Base-by-base conservation (phyloP, 2,113 vertebrate species). In the Dipodomys ordii region DNA sequence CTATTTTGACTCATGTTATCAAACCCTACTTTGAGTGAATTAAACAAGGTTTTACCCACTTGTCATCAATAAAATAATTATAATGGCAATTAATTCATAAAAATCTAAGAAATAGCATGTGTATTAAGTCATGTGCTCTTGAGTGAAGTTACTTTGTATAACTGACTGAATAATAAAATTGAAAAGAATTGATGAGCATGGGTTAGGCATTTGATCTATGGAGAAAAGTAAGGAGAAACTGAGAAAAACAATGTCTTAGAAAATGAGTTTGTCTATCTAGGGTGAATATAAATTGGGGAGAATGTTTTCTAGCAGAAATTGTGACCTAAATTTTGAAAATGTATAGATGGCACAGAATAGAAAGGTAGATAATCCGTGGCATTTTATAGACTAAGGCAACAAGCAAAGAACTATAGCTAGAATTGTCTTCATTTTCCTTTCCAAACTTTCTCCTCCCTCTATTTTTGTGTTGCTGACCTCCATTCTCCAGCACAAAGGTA, bases 21-120 rank as follows among this genome's bases (percentile, higher is more conserved):
- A 13, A 92, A 22, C 20, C 44, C 25, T 87, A 57, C 12, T 4
- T 57, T 57, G 53, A 57, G 16, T 85, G 60, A 91, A 2, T 64
- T 65, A 20, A 91, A 8, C 39, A 69, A 77, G 3, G 35, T 88
- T 91, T 93, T 88, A 87, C 16, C 25, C 69, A 64, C 22, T 86
- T 76, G 1, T 82, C 35, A 69, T 35, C 25, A 68, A 3, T 60
- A 81, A 74, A 82, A 67, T 81, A 78, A 68, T 62, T 72, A n/a
- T 28, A 94, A 35, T 39, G 32, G 57, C 81, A 57, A 85, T 44
- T 91, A 13, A n/a, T 44, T 76, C 22, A 65, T n/a, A 82, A 46
- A 84, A 88, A 86, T 71, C 6, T 77, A 78, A 91, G 65, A 88
- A 44, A 7, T 83, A 19, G 68, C 53, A 83, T 35, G 20, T 93